Evolutionary conservation across 1,140 invertebrate genomes (phyloP).

Genomic region (Sweltsa coloradensis): DNA sequence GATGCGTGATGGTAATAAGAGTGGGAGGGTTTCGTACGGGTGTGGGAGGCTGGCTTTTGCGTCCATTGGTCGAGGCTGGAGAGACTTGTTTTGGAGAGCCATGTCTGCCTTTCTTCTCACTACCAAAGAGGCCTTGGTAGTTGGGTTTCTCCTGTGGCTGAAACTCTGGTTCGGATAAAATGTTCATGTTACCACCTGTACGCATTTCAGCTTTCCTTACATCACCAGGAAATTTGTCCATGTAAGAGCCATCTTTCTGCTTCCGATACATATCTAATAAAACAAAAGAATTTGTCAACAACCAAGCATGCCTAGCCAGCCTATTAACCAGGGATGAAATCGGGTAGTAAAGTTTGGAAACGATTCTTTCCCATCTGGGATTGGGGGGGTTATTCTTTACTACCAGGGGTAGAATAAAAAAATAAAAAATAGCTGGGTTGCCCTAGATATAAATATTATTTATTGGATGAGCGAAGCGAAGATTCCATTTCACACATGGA

Average conservation of each 20-base stretch:
- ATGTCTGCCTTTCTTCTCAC: conserved; percentile 15
- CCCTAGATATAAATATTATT: too few species aligned
- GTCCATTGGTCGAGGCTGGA: not conserved
- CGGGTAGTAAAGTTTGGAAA: too few species aligned
- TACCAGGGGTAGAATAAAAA: too few species aligned
- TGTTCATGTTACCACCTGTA: conserved; percentile 51
- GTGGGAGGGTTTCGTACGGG: not conserved
- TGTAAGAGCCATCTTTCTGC: conserved; percentile 35
- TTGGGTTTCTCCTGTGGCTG: conserved; percentile 42
- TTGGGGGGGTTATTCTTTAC: too few species aligned
- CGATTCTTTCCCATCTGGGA: too few species aligned
- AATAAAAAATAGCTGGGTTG: too few species aligned
- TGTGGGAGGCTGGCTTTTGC: not conserved
- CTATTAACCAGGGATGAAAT: too few species aligned
- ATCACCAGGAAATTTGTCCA: conserved; percentile 64
- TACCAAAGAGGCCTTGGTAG: conserved; percentile 40
- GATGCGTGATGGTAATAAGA: conserved; percentile 31
- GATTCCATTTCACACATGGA: too few species aligned
- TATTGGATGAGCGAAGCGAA: too few species aligned
- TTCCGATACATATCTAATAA: conserved; percentile 43
- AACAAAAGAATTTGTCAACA: conserved; percentile 11
- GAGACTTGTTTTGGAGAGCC: not conserved
- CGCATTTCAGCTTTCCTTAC: conserved; percentile 51
- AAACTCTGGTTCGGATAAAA: conserved; percentile 40
- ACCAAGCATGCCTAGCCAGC: conserved; percentile 2